Conservation (phyloP, 2,113 vertebrate species). For the Melierax canorus region DNA sequence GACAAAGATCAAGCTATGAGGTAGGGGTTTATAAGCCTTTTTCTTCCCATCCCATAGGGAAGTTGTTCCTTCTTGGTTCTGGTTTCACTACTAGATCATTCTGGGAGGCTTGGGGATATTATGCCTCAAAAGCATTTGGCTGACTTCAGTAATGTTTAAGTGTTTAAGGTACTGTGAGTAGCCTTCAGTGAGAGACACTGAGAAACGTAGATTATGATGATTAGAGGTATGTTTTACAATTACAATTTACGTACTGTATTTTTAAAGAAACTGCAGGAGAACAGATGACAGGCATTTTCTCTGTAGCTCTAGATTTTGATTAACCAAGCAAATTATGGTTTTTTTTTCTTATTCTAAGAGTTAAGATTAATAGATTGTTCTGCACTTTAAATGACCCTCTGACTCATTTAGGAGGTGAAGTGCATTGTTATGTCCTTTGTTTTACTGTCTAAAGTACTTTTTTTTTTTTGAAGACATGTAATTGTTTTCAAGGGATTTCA, state of each 20-base stretch:
- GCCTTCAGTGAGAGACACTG: neutral
- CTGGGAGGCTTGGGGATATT: neutral
- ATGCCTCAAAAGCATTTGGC: neutral
- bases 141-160: neutral
- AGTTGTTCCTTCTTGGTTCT: neutral
- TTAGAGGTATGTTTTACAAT: neutral
- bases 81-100: neutral
- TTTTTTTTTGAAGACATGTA: neutral
- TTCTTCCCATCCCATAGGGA: neutral
- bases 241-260: neutral
- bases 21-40: neutral
- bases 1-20: neutral
- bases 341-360: neutral
- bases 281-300: neutral
- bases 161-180: neutral
- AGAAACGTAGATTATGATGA: too few species aligned
- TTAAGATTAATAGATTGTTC: neutral
- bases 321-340: neutral
- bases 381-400: neutral
- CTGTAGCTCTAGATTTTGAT: neutral
- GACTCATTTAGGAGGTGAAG: neutral
- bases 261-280: neutral
- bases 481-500: neutral
- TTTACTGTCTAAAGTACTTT: neutral
- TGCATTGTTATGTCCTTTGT: neutral